Conservation (phyloP, 2,888 invertebrate genomes). For the Reticulitermes lucifugus region DNA sequence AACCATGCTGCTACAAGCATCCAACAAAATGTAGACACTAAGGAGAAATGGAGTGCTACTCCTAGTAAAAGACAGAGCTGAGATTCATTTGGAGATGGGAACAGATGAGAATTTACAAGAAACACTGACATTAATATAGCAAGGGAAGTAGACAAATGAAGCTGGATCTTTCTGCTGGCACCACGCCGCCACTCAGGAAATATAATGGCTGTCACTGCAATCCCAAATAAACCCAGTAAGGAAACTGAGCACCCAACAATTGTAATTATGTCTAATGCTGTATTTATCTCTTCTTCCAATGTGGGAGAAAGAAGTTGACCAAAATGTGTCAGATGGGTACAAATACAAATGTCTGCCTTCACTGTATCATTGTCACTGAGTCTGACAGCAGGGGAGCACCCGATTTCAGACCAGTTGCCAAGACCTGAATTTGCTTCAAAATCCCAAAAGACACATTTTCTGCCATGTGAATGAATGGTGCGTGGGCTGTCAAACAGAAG, state of each 20-base stretch:
- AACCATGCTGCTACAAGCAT: constrained; percentile 51
- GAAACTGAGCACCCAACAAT: constrained; percentile 44
- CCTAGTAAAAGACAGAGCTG: constrained; percentile 45
- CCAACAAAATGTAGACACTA: constrained; percentile 52
- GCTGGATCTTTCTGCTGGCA: constrained; percentile 49
- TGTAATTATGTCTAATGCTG: constrained; percentile 45
- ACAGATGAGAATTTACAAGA: constrained; percentile 24
- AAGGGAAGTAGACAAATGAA: constrained; percentile 46
- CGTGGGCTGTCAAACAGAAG: constrained; percentile 29
- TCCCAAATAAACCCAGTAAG: constrained; percentile 43
- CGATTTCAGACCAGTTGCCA: constrained; percentile 48
- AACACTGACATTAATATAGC: constrained; percentile 44
- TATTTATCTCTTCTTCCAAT: not conserved
- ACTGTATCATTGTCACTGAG: not conserved
- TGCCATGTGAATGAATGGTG: not conserved
- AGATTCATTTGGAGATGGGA: not conserved
- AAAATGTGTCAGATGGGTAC: constrained; percentile 52
- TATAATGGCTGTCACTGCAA: constrained; percentile 40
- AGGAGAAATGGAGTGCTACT: constrained; percentile 48
- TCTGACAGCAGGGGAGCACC: constrained; percentile 18
- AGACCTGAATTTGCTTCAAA: constrained; percentile 25
- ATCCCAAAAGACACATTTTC: constrained; percentile 51
- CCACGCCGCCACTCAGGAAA: constrained; percentile 46
- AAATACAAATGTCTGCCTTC: constrained; percentile 45
- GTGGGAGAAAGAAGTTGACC: constrained; percentile 44